Conservation (phyloP, 2,113 vertebrate genomes). For the Orthonyx spaldingii region DNA sequence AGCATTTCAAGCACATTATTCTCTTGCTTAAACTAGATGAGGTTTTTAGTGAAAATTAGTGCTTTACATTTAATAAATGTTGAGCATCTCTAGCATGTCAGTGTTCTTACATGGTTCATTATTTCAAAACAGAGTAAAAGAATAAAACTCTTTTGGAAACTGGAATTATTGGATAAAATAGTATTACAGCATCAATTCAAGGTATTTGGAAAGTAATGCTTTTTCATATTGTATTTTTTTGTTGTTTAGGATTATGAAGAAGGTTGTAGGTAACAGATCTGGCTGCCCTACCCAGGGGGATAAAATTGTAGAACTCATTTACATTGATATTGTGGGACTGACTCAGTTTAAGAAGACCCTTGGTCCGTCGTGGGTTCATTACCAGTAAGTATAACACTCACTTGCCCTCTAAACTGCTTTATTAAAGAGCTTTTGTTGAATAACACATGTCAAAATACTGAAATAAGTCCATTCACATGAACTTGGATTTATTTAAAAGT, state of each 20-base stretch:
- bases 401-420: not conserved
- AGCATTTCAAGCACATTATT: not conserved
- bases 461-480: not conserved
- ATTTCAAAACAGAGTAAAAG: not conserved
- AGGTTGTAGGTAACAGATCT: slow-evolving; percentile 96
- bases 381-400: slow-evolving; percentile 86
- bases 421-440: not conserved
- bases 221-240: not conserved
- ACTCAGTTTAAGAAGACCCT: slow-evolving; percentile 98
- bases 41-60: not conserved
- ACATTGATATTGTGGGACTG: slow-evolving; percentile 97
- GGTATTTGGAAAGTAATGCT: not conserved
- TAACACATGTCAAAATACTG: not conserved
- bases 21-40: not conserved
- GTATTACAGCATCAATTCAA: not conserved
- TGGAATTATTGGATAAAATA: not conserved
- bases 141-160: not conserved
- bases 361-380: slow-evolving; percentile 98
- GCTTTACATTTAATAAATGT: not conserved
- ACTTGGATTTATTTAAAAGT: not conserved
- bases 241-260: slow-evolving; percentile 91
- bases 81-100: not conserved
- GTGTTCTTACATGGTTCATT: not conserved
- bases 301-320: slow-evolving; percentile 96
- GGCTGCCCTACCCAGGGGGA: slow-evolving; percentile 96